Evolutionary conservation across 2,113 vertebrate species (phyloP).

Genomic region (Eolophus roseicapilla): DNA sequence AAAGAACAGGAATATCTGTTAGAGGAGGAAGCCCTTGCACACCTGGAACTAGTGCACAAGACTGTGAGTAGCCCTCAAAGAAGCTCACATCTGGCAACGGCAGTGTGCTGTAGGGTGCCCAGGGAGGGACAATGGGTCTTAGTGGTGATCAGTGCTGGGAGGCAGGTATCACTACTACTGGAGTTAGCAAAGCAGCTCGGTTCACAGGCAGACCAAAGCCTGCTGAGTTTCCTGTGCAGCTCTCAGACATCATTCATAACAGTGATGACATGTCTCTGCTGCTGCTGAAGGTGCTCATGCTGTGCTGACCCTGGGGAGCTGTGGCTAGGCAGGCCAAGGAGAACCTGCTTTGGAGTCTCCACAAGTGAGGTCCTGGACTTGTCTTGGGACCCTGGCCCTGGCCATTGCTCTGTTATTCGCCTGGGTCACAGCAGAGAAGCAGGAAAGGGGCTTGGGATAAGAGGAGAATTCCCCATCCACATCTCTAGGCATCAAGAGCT

Average conservation of each 20-base stretch:
- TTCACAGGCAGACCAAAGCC: background rate
- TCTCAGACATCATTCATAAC: background rate
- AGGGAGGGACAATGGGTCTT: rapidly evolving
- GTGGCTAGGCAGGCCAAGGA: background rate
- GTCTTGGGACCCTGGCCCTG: background rate
- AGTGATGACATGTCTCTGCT: background rate
- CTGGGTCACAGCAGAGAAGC: background rate
- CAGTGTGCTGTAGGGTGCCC: background rate
- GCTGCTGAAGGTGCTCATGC: background rate
- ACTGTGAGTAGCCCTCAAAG: background rate
- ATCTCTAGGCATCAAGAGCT: background rate
- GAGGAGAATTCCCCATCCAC: background rate
- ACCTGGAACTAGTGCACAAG: background rate
- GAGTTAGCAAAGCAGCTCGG: background rate
- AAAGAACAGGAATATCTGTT: background rate
- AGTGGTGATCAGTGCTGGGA: background rate
- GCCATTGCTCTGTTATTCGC: background rate
- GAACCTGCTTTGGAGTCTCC: background rate
- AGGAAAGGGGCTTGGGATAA: background rate
- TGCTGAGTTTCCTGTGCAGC: background rate
- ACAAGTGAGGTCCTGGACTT: background rate
- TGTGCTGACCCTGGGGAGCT: background rate
- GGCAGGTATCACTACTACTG: background rate
- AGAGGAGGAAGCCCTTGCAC: background rate
- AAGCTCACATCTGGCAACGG: background rate